Percentiles rank a stretch among this genome's conserved stretches.
Conservation (phyloP, 2,888 invertebrate genomes). For the Drosophila aldrichi region DNA sequence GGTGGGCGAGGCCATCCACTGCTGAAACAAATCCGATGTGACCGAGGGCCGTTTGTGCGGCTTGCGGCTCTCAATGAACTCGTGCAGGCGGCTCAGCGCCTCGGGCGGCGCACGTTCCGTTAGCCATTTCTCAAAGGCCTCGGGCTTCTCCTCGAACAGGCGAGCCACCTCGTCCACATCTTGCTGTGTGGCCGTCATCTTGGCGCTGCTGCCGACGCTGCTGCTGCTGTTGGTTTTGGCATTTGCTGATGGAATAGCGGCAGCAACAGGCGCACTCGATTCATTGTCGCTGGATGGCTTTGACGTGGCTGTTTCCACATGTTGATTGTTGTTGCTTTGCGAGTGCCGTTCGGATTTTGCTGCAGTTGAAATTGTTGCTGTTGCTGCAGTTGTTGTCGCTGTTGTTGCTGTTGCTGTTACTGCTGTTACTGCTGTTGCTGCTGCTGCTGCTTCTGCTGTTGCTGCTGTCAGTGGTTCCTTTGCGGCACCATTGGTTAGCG, state of each 20-base stretch:
- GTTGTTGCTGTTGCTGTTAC: constrained; percentile 15
- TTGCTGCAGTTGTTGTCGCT: constrained; percentile 4
- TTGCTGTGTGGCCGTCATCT: constrained; percentile 63
- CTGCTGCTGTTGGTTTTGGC: constrained; percentile 29
- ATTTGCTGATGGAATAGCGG: constrained; percentile 12
- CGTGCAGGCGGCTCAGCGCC: constrained; percentile 88
- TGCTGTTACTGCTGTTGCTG: constrained; percentile 9
- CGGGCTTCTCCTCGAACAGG: constrained; percentile 88
- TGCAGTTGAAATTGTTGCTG: constrained; percentile 21
- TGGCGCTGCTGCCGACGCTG: constrained; percentile 26
- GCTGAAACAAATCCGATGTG: constrained; percentile 93
- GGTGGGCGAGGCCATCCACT: constrained; percentile 91
- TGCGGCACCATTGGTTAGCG: constrained; percentile 76
- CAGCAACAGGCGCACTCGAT: constrained; percentile 25
- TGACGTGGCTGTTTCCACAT: constrained; percentile 36
- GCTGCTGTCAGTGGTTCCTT: constrained; percentile 33
- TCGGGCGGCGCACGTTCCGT: constrained; percentile 90
- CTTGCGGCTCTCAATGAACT: constrained; percentile 86
- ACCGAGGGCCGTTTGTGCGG: constrained; percentile 89
- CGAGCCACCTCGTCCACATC: constrained; percentile 85
- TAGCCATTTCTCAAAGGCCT: constrained; percentile 91
- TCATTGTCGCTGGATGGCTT: constrained; percentile 31
- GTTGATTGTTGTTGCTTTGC: constrained; percentile 68
- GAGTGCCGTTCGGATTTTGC: constrained; percentile 57
- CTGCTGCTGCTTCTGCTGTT: constrained; percentile 5